Evolutionary conservation across 2,797 vertebrate genomes (phyloP), one percentile per base, ranked within the genome.

Genomic region (Carduelis carduelis): DNA sequence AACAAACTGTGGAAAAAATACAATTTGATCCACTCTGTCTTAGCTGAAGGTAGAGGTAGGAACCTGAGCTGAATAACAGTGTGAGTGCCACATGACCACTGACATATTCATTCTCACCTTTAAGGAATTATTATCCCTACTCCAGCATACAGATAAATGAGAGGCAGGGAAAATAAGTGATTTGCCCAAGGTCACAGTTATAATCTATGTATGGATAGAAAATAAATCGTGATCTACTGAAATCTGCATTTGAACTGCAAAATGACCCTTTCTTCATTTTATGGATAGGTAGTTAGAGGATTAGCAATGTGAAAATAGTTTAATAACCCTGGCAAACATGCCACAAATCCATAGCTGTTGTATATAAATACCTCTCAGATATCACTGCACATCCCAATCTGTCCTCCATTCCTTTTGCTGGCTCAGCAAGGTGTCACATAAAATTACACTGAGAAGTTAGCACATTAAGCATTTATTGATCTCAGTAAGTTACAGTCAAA

Each of bases 401-500:
- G 71, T 83, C 49, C 79, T 92, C 72, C 14, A 19, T 76, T 63
- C 32, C 17, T 94, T 96, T 91, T 78, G 75, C 84, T 92, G 43
- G 34, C 57, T 96, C 76, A 94, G 83, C 72, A 86, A 90, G 52
- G 19, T 92, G 91, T 91, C 95, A 88, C 35, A 72, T 81, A 90
- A 94, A 96, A 92, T 93, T 79, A 92, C 32, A 75, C 79, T 8
- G 23, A 66, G 69, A 91, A 27, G 39, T 66, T 92, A 96, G 81
- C 50, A 43, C 76, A 86, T 93, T 83, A 96, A 92, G 56, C 79
- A 86, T 92, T 93, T 96, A 97, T 94, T 83, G 94, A 93, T 95
- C 91, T 93, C 79, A 78, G 4, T 89, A 85, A 86, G 47, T 91
- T 89, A 81, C 61, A 65, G 72, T 75, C 65, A 89, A 95, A 92